Evolutionary conservation across 2,113 vertebrate genomes (phyloP).

Genomic region (Urocitellus parryii): DNA sequence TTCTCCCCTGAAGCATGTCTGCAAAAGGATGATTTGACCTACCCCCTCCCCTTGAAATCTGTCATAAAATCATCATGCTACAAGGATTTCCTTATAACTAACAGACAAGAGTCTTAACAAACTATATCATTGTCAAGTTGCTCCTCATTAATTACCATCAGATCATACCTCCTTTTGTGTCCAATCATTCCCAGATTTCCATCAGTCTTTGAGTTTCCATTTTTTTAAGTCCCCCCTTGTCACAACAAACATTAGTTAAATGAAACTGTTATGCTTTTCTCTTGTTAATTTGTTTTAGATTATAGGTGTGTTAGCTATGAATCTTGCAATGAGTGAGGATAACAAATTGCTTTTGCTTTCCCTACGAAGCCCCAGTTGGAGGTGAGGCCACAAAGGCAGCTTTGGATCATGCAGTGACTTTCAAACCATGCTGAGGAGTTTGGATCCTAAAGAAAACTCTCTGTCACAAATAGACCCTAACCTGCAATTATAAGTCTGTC

Average conservation of each 20-base stretch:
- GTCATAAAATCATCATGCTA: not conserved
- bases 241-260: not conserved
- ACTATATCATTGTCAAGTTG: not conserved
- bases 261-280: not conserved
- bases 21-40: not conserved
- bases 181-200: not conserved
- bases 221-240: not conserved
- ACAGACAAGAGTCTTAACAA: not conserved
- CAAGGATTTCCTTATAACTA: not conserved
- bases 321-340: not conserved
- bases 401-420: not conserved
- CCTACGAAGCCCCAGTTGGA: not conserved
- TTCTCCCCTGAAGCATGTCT: not conserved
- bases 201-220: not conserved
- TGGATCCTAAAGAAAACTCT: not conserved
- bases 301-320: not conserved
- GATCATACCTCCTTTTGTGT: not conserved
- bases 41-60: rapidly evolving
- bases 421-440: not conserved
- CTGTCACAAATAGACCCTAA: not conserved
- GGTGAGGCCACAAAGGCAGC: not conserved
- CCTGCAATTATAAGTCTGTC: not conserved
- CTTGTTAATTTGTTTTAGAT: not conserved
- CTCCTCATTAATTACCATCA: not conserved
- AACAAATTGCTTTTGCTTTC: not conserved